Evolutionary conservation across 2,113 vertebrate species (phyloP), one percentile per base, ranked within the genome.

Genomic region (Crocuta crocuta): DNA sequence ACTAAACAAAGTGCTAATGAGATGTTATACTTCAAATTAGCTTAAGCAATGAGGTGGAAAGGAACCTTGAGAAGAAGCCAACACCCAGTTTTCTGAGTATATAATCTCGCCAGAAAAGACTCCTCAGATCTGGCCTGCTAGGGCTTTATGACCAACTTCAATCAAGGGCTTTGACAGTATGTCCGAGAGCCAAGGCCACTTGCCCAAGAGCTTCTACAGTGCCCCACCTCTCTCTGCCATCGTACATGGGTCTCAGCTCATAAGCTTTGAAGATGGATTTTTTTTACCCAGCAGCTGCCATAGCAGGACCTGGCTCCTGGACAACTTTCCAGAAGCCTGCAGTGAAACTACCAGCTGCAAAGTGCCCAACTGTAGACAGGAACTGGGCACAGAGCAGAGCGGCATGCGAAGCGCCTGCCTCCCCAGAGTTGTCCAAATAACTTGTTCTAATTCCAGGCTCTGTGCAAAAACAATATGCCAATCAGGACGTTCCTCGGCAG

Each of bases 231-330:
- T 98, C 89, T 95, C 97, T 39, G 95, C 94, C 65, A 94, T 98
- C 0, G 1, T 24, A 1, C 91, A 95, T 48, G 31, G 13, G 24
- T 93, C 84, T 19, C 53, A 73, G 17, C 43, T 81, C 10, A 4
- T 28, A 33, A 91, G 16, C 28, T 88, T 78, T 81, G 96, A 88
- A 78, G 95, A 97, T 58, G 95, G 94, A 13, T 16, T 97, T 28
- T 63, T 89, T 88, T 85, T 98, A 81, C 97, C 98, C 76, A 97
- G 97, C 91, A 92, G 83, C 63, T 98, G 23, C 78, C 39, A 96
- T n/a, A 17, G 81, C 50, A 97, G 76, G 91, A 98, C 98, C 19
- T 98, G 97, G 96, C 70, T 98, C 53, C 39, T 98, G 84, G 96
- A 97, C 74, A 78, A 48, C 65, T 81, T 84, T 91, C 84, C 95